A percentile compares a stretch with the other conserved stretches of the same genome.
Conservation (phyloP, 2,888 invertebrate genomes). For the Scelioninae gen. 2 region DNA sequence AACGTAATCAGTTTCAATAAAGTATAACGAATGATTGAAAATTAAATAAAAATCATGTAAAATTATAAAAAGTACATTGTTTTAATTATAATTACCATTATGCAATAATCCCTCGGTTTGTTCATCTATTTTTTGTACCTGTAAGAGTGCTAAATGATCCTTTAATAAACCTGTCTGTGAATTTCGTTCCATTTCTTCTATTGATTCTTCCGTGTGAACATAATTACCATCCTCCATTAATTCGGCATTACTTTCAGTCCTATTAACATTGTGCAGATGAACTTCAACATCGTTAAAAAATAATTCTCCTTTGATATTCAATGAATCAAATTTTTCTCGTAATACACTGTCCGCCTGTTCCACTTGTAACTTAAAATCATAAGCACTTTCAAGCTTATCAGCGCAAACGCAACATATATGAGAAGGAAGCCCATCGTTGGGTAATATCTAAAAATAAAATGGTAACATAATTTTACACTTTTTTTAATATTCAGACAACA, state of each 20-base stretch:
- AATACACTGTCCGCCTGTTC: conserved; percentile 72
- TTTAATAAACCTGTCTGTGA: conserved; percentile 66
- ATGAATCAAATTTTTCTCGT: conserved; percentile 67
- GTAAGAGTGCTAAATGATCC: conserved; percentile 69
- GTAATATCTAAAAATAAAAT: conserved; percentile 63
- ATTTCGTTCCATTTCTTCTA: conserved; percentile 52
- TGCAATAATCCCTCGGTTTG: conserved; percentile 43
- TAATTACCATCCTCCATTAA: conserved; percentile 56
- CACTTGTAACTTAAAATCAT: conserved; percentile 73
- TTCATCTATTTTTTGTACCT: conserved; percentile 67
- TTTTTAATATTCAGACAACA: too few species aligned
- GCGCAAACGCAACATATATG: conserved; percentile 71
- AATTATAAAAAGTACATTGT: too few species aligned
- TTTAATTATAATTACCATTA: conserved; percentile 50
- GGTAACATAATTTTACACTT: conserved; percentile 12
- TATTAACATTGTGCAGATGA: conserved; percentile 65
- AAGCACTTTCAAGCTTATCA: conserved; percentile 71
- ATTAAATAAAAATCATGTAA: too few species aligned
- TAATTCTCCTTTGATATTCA: conserved; percentile 71
- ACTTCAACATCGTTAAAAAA: conserved; percentile 73
- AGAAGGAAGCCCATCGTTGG: conserved; percentile 71
- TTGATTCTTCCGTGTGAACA: conserved; percentile 56
- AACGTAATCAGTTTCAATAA: conserved; percentile 3
- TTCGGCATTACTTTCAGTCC: conserved; percentile 46
- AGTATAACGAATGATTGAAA: too few species aligned